Evolutionary conservation across 1,140 invertebrate genomes (phyloP).

Genomic region (Cydia strobilella): DNA sequence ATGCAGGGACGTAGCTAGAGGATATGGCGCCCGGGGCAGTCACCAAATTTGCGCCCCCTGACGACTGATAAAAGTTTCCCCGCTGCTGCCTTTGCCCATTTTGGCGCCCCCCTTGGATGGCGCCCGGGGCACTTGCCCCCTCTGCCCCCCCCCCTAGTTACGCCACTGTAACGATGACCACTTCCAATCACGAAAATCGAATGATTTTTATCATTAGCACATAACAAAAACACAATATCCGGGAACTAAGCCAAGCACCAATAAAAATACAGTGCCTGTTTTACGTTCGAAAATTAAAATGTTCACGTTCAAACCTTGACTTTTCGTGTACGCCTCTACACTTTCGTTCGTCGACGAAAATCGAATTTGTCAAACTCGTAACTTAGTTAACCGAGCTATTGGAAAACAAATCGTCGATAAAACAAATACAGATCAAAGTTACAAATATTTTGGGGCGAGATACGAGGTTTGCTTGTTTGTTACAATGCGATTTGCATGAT

Average conservation of each 20-base stretch:
- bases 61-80: too few relatives aligned
- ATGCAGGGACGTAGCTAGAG: too few relatives aligned
- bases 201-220: not conserved
- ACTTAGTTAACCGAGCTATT: not conserved
- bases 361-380: not conserved
- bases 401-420: not conserved
- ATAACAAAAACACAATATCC: not conserved
- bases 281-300: not conserved
- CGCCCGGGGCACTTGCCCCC: too few relatives aligned
- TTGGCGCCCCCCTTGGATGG: too few relatives aligned
- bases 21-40: too few relatives aligned
- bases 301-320: conserved; percentile 13
- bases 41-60: too few relatives aligned
- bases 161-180: not conserved
- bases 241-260: not conserved
- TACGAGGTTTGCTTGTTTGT: not conserved
- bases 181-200: not conserved
- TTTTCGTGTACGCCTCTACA: not conserved
- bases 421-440: not conserved
- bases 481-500: not conserved
- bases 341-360: not conserved
- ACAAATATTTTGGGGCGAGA: not conserved
- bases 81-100: too few relatives aligned
- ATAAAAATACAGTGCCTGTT: conserved; percentile 7
- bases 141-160: too few relatives aligned